Conservation (phyloP, 2,113 vertebrate genomes). For the Pimephales promelas region DNA sequence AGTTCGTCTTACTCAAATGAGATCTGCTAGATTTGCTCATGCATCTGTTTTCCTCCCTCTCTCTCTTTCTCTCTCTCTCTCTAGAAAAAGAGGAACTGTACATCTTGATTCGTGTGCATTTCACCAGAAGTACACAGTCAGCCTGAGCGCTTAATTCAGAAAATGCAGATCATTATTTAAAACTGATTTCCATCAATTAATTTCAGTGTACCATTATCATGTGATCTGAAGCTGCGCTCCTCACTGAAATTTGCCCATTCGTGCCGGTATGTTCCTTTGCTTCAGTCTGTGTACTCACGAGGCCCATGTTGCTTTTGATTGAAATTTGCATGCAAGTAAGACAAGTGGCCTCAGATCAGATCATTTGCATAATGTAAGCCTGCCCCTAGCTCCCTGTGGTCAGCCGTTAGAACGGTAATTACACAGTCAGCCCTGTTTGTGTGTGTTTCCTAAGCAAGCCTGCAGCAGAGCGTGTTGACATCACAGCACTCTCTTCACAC, state of each 20-base stretch:
- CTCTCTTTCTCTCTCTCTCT: too few relatives aligned
- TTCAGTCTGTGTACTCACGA: neutral
- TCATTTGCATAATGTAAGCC: neutral
- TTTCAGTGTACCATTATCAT: too few relatives aligned
- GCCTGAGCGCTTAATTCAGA: neutral
- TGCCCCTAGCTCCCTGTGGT: neutral
- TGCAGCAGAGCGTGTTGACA: neutral
- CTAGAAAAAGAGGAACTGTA: neutral
- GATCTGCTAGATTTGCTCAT: neutral
- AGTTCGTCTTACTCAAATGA: neutral
- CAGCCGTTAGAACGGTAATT: neutral
- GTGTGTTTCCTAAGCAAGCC: neutral
- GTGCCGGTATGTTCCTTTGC: neutral
- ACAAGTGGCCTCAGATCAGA: slow-evolving; percentile 27
- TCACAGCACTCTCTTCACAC: neutral
- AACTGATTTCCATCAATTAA: neutral
- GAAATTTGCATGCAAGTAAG: slow-evolving; percentile 44
- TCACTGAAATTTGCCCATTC: neutral
- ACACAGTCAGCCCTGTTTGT: neutral
- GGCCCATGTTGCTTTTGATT: neutral
- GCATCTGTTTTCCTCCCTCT: neutral
- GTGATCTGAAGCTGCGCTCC: neutral
- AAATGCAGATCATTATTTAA: neutral
- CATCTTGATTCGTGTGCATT: neutral
- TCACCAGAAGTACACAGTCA: neutral